Base-by-base conservation (phyloP, 2,888 invertebrate species). In the Ophion obscuratus region DNA sequence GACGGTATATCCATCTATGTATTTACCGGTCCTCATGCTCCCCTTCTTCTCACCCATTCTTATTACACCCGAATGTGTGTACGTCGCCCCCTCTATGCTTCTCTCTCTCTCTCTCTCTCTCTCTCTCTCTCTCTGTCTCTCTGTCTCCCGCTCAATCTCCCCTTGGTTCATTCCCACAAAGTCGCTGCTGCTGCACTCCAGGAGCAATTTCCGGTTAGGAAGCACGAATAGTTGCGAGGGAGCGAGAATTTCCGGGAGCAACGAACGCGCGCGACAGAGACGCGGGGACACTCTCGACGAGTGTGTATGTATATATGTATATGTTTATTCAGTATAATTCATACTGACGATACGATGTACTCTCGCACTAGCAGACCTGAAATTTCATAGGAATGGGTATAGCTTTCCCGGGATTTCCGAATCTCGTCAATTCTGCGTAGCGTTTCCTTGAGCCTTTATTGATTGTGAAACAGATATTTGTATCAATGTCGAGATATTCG, bases 121-220 rank as follows among this genome's bases (percentile, higher is more conserved):
- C 31, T 73, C 66, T 27, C 66, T 20, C 27, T 57, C 11, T 64
- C 62, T 64, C 44, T 20, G 24, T 62, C 62, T n/a, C 66, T 44
- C 10, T 53, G 20, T 73, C 66, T 27, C 66, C 11, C 4, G 9
- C 75, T 44, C 53, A n/a, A 11, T 70, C 36, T 36, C 73, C 36
- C 62, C 53, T 73, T 20, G 57, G 59, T 74, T 14, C 53, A 59
- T 68, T 74, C 40, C 71, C 61, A 73, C 74, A 61, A 81, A 78
- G 73, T 85, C 78, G 75, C 70, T 73, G 66, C 70, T 73, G 66
- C 70, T 76, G 79, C 75, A 76, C 75, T 76, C 61, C 71, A 74
- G 66, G 61, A 85, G 79, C 75, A 82, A 82, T 85, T 85, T 82
- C 79, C 79, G 79, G 70, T 85, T 74, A 74, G 79, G 75, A 79